Evolutionary conservation across 2,113 vertebrate genomes (phyloP), one percentile per base, ranked within the genome.

Genomic region (Labrus mixtus): DNA sequence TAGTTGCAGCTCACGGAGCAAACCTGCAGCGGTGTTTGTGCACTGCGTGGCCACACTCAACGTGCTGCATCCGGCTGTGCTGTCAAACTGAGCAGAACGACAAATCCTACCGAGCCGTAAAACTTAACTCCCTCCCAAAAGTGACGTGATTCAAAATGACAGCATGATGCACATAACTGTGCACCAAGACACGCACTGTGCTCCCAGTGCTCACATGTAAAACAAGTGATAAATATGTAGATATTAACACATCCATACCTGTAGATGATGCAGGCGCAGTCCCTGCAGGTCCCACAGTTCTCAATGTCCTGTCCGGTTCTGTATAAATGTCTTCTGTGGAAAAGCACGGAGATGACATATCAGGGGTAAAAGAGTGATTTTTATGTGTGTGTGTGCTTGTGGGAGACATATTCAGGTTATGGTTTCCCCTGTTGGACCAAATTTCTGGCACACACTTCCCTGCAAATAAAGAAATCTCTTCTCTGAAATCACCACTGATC

Each of bases 261-360:
- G 93, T 96, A 96, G 93, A 96, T 96, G 92, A 96, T 96, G 91
- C 96, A 96, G 77, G 95, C 96, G 0, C 96, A 96, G 93, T 96
- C 96, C 73, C 96, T 95, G 92, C 96, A 96, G 75, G 96, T 96
- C 69, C 96, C 96, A 9, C 96, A 96, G 95, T 96, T 96, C 88
- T 96, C 95, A 11, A 96, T 96, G 91, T 96, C 96, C 85, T 96
- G 95, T 70, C 96, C 96, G 0, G 96, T 96, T 22, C 94, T 89
- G 91, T 96, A 96, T 0, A 94, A 96, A 91, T 95, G 94, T 79
- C 96, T 93, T 93, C 96, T 96, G 93, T 61, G 51, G 79, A 85
- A 81, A 91, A 90, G 88, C 81, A 87, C 25, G 73, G 46, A 84
- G 64, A 92, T 94, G 87, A 90, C 87, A 87, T 84, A 90, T 90